phyloP scores from a whole-genome alignment of 2,797 vertebrate genomes.

The Nannoperca australis region DNA sequence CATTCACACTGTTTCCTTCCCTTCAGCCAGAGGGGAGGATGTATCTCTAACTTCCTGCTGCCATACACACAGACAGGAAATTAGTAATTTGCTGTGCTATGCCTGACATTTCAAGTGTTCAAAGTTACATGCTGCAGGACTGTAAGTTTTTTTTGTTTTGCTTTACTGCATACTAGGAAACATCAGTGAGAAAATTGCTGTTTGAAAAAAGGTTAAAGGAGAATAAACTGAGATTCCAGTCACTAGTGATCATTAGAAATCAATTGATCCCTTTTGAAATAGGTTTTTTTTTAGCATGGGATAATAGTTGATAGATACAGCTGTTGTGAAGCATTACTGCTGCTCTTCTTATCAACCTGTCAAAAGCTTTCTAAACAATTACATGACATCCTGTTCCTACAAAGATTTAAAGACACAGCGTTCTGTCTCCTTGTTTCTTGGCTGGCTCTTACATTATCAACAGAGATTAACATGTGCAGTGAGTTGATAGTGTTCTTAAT shows the following conservation, averaged over 20 bases:
- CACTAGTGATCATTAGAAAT: slow-evolving; percentile 13
- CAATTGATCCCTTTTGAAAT: neutral
- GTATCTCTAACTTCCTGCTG: slow-evolving; percentile 84
- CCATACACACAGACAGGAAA: slow-evolving; percentile 84
- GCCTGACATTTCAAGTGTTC: slow-evolving; percentile 76
- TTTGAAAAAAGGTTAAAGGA: neutral
- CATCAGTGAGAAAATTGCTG: neutral
- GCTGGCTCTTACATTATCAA: slow-evolving; percentile 19
- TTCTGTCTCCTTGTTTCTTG: slow-evolving; percentile 23
- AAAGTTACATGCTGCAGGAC: slow-evolving; percentile 59
- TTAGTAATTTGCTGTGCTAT: slow-evolving; percentile 78
- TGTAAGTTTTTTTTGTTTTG: slow-evolving; percentile 16
- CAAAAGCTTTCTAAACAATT: slow-evolving; percentile 39
- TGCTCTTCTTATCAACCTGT: slow-evolving; percentile 52
- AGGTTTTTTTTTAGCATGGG: neutral
- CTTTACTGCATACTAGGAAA: slow-evolving; percentile 2
- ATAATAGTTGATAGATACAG: slow-evolving; percentile 16
- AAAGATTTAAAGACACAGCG: slow-evolving; percentile 28
- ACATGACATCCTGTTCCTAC: slow-evolving; percentile 44
- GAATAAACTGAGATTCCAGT: slow-evolving; percentile 1
- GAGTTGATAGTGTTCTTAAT: neutral
- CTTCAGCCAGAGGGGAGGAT: slow-evolving; percentile 81
- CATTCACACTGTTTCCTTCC: slow-evolving; percentile 84
- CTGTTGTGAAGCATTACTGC: slow-evolving; percentile 26
- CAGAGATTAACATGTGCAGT: slow-evolving; percentile 9